Percentiles rank a stretch among this genome's conserved stretches.
Evolutionary conservation across 1,140 invertebrate species (phyloP).

Genomic region (Cyrtorhinus lividipennis): DNA sequence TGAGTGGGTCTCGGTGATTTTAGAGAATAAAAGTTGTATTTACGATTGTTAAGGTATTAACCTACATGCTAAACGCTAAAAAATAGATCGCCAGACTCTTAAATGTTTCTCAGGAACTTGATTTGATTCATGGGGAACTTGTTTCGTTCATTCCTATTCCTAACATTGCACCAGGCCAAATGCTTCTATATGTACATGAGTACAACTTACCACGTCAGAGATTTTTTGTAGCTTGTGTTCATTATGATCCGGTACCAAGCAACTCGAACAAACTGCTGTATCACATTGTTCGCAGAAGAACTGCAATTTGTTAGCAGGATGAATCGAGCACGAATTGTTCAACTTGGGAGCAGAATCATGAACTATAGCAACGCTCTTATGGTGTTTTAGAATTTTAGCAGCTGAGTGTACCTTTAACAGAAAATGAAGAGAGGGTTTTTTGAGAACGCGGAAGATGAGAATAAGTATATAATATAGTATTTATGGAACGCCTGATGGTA

Average conservation of each 20-base stretch:
- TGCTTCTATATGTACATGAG: slow-evolving; percentile 9
- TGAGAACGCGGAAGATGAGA: neutral
- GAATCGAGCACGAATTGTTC: slow-evolving; percentile 22
- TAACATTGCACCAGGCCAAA: neutral
- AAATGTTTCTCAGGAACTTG: neutral
- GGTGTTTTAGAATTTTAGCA: slow-evolving; percentile 25
- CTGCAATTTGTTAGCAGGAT: slow-evolving; percentile 22
- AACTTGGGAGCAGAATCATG: slow-evolving; percentile 9
- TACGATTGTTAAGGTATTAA: neutral
- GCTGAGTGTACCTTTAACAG: slow-evolving; percentile 26
- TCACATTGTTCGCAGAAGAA: slow-evolving; percentile 32
- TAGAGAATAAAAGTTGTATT: neutral
- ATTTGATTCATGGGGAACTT: no score
- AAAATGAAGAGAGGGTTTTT: slow-evolving; percentile 7
- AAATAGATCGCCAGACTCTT: no score
- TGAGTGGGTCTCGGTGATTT: no score
- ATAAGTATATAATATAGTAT: neutral
- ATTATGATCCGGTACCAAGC: slow-evolving; percentile 29
- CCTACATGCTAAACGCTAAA: neutral
- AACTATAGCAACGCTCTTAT: slow-evolving; percentile 20
- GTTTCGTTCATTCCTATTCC: neutral
- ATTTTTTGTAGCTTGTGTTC: slow-evolving; percentile 25
- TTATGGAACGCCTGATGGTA: neutral
- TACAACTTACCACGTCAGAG: slow-evolving; percentile 23
- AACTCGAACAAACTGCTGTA: slow-evolving; percentile 28